Evolutionary conservation across 2,113 vertebrate genomes (phyloP).

Genomic region (Phalacrocorax brasilianus): DNA sequence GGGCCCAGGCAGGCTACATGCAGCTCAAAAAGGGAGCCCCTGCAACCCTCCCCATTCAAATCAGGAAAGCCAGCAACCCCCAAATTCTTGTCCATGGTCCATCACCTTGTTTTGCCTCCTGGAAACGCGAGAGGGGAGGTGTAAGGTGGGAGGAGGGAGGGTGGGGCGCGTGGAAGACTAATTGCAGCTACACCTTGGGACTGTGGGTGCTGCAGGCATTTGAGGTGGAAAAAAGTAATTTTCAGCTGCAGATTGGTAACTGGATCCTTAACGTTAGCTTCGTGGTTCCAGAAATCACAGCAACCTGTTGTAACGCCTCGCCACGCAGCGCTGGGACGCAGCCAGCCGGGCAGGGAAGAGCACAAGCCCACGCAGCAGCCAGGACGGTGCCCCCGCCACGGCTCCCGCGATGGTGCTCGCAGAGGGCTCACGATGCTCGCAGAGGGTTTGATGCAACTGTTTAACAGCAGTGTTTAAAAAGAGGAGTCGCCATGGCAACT

Average conservation of each 20-base stretch:
- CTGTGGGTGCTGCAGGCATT: not conserved
- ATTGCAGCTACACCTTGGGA: not conserved
- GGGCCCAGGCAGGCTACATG: rapidly evolving
- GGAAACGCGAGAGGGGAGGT: not conserved
- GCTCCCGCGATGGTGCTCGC: not conserved
- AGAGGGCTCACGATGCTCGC: rapidly evolving
- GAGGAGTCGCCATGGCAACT: slow-evolving; percentile 45
- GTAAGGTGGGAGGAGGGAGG: not conserved
- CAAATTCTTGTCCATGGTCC: not conserved
- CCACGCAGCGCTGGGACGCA: rapidly evolving
- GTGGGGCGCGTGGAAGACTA: not conserved
- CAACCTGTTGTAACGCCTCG: rapidly evolving
- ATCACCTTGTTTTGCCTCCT: not conserved
- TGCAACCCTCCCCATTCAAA: not conserved
- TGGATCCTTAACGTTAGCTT: not conserved
- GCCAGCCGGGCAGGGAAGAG: not conserved
- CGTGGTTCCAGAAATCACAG: not conserved
- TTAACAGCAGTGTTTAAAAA: slow-evolving; percentile 22
- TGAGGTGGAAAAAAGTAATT: not conserved
- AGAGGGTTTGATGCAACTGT: not conserved
- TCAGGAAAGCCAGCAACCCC: not conserved
- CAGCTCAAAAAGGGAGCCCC: not conserved
- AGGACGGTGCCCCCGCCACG: not conserved
- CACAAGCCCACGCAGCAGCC: not conserved
- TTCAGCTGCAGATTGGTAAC: slow-evolving; percentile 12